phyloP scores from a whole-genome alignment of 30 jellyfish, hydroid and myxozoan genomes.

The Sanderia malayensis region DNA sequence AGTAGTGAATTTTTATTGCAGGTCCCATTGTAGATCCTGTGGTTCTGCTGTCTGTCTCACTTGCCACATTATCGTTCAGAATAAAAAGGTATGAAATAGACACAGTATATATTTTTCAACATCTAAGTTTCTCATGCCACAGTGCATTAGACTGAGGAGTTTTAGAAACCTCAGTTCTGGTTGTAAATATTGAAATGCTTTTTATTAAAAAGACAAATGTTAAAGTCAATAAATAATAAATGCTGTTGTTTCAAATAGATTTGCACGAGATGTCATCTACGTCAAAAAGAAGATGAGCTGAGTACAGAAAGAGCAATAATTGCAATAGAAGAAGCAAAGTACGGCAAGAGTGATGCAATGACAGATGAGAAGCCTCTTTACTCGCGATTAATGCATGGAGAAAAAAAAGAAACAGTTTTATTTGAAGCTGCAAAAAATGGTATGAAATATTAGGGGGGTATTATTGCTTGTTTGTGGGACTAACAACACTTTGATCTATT shows the following conservation, averaged over 20 bases:
- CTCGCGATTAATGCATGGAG: slow-evolving; percentile 51
- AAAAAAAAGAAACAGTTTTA: slow-evolving; percentile 46
- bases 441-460: not conserved
- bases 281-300: slow-evolving; percentile 83
- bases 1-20: too few relatives aligned
- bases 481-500: too few relatives aligned
- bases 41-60: slow-evolving; percentile 91
- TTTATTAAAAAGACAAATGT: too few relatives aligned
- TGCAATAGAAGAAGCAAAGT: slow-evolving; percentile 92
- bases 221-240: too few relatives aligned
- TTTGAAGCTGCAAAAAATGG: slow-evolving; percentile 98
- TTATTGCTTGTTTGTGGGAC: too few relatives aligned
- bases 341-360: slow-evolving; percentile 65
- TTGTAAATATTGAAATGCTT: too few relatives aligned
- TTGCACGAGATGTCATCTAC: slow-evolving; percentile 94
- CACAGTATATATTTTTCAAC: too few relatives aligned
- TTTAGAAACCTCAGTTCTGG: too few relatives aligned
- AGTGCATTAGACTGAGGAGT: too few relatives aligned
- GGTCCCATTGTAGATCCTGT: slow-evolving; percentile 95
- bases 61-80: slow-evolving; percentile 78
- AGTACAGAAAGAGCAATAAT: slow-evolving; percentile 86
- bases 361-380: slow-evolving; percentile 42
- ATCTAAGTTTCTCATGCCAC: too few relatives aligned
- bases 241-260: too few relatives aligned
- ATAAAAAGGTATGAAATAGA: slow-evolving; percentile 76